These are phyloP conservation scores for Noctuana brunneofusca DNA, from an alignment of 2,888 invertebrate genomes.

Conservation along the genomic window DNA sequence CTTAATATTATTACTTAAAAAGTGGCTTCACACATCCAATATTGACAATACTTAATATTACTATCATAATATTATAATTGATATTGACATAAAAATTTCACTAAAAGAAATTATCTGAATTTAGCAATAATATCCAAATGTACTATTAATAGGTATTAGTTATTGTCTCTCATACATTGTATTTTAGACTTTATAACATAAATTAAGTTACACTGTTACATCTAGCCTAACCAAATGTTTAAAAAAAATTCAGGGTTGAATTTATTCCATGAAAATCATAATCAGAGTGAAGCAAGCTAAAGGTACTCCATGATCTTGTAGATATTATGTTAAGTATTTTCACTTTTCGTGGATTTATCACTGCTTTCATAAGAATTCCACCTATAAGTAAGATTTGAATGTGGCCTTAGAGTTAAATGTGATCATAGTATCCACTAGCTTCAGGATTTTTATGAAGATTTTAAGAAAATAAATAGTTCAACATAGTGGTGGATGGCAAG, in stretches of 20 bases:
- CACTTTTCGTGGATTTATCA: neutral
- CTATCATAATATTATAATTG: too few species aligned
- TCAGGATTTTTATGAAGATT: constrained; percentile 5
- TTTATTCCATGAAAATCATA: neutral
- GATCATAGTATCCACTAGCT: constrained; percentile 23
- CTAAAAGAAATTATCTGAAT: too few species aligned
- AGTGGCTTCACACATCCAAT: too few species aligned
- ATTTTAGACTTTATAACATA: neutral
- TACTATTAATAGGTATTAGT: too few species aligned
- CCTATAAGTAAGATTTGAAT: constrained; percentile 2
- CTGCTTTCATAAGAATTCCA: neutral
- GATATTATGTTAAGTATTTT: neutral
- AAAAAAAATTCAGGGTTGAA: neutral
- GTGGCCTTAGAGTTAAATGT: constrained; percentile 31
- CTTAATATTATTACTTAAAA: too few species aligned
- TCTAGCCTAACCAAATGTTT: neutral
- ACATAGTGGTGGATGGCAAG: neutral
- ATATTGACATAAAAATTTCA: too few species aligned
- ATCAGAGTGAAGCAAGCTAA: neutral
- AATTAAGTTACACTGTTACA: too few species aligned
- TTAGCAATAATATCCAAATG: too few species aligned
- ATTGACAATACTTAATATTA: too few species aligned
- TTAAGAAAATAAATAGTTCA: constrained; percentile 7
- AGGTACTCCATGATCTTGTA: too few species aligned
- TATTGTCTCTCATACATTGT: neutral